Base-by-base conservation (phyloP, 2,888 invertebrate species). In the Caenorhabditis parvicauda region DNA sequence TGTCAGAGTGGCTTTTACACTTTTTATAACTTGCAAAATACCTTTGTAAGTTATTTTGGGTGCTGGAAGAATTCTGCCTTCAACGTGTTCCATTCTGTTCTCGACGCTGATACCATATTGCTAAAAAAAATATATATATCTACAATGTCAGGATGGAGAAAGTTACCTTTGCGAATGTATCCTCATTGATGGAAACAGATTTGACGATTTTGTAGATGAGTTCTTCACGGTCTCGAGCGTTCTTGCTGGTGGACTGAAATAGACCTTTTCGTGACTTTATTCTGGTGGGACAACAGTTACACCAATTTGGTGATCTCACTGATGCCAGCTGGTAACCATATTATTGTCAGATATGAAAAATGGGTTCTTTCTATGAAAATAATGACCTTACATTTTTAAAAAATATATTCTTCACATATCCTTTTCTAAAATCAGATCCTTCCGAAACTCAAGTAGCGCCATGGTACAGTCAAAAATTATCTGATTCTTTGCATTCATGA, bases 51-150 rank as follows among this genome's bases (percentile, higher is more conserved):
- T n/a, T 9, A 32, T 32, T n/a, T 32, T 45, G 0, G 62, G 62
- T 12, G 58, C 27, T 14, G 54, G 48, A 1, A 62, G 39, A 0
- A 62, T 54, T 41, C 54, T 6, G n/a, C 58, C 62, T 17, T 58
- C 51, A 0, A 62, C 3, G n/a, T 44, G 22, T 48, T 49, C 45
- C 54, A 62, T 47, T 14, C 45, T 24, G 6, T 42, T 24, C 21
- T 62, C 54, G 7, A 62, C 44, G 6, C n/a, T 19, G 1, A 62
- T 6, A 39, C 62, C 62, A 25, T 45, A 58, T 2, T 51, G 6
- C 2, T 51, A 24, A 22, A 51, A 51, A 29, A 35, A 27, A 27
- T 9, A n/a, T n/a, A n/a, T 9, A 32, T 9, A 32, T 12, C 9
- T 12, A 12, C 9, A 32, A 32, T 9, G n/a, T 9, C 35, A 32